These are phyloP conservation scores for Galemys pyrenaicus DNA, from an alignment of 2,113 vertebrate species.

Conservation along the genomic window DNA sequence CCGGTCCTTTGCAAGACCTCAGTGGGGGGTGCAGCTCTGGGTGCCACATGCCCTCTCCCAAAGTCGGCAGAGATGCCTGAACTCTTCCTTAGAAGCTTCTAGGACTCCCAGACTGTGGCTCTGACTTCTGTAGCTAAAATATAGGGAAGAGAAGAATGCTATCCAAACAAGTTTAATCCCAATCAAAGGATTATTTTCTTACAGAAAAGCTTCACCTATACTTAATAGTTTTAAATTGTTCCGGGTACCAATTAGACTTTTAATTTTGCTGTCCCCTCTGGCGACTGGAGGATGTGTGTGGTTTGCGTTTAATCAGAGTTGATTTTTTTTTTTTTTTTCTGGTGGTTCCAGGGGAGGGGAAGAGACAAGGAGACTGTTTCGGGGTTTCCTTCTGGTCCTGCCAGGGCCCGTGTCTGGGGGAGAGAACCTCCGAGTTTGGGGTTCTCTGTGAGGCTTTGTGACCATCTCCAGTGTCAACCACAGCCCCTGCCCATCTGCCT, in stretches of 20 bases:
- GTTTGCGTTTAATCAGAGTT: slow-evolving; percentile 68
- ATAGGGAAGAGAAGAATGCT: neutral
- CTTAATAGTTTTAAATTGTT: slow-evolving; percentile 75
- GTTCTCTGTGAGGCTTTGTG: neutral
- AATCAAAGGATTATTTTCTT: slow-evolving; percentile 78
- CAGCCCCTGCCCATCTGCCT: neutral
- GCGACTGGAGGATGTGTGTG: slow-evolving; percentile 51
- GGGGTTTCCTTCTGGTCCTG: slow-evolving; percentile 51
- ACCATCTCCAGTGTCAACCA: neutral
- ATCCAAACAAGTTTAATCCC: slow-evolving; percentile 68
- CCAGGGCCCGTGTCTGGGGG: neutral
- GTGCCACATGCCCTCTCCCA: neutral
- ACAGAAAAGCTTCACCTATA: slow-evolving; percentile 76
- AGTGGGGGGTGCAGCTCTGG: neutral
- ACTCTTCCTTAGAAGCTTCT: slow-evolving; percentile 30
- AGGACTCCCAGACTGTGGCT: slow-evolving; percentile 27
- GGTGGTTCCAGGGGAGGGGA: neutral
- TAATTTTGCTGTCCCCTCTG: slow-evolving; percentile 68
- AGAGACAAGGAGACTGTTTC: neutral
- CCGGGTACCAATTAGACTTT: slow-evolving; percentile 68
- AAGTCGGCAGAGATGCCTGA: neutral
- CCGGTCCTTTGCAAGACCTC: neutral
- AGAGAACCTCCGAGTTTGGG: neutral
- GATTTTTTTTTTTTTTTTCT: neutral
- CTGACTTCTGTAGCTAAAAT: neutral